Evolutionary conservation across 2,888 invertebrate genomes (phyloP), one percentile per base, ranked within the genome.

Genomic region (Nymphalis c-album): DNA sequence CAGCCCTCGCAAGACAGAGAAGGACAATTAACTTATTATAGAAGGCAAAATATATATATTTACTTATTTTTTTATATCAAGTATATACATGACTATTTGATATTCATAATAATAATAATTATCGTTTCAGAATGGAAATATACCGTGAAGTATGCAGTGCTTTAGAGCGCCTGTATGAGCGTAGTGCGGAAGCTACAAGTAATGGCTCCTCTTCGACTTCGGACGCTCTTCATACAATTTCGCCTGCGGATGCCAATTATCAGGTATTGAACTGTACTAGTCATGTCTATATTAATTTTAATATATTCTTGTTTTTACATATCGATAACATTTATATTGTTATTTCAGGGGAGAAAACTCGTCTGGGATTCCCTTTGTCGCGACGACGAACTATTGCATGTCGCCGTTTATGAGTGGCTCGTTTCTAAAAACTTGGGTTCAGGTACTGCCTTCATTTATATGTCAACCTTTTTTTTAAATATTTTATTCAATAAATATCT

Each of bases 391-490:
- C 92, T 98, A 18, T 94, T 98, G 68, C 99, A 99, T 80, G 95
- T 97, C 0, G 95, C 97, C 0, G 93, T 99, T 0, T 99, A 98
- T 84, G 96, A 98, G 77, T 99, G 99, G 99, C 94, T 99, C 82
- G 94, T 98, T 73, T 93, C 94, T 0, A 95, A 96, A 82, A 94
- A 95, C 74, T 93, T 97, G 81, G 94, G 95, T 55, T 85, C 91
- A 78, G 91, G 91, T 91, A 80, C 67, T 26, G 22, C 40, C 40
- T 26, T 22, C 22, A 40, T 17, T 7, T n/a, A 51, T 20, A 26
- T 40, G 4, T 40, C 6, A 6, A 31, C 6, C 0, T 31, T 31
- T 31, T 31, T 31, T 31, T 5, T 1, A 26, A 6, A 6, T 31
- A 31, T 31, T 31, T 31, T 31, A 31, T 40, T 40, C 13, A 40